Base-by-base conservation (phyloP, 2,888 invertebrate species). In the Agrenia bidenticulata region DNA sequence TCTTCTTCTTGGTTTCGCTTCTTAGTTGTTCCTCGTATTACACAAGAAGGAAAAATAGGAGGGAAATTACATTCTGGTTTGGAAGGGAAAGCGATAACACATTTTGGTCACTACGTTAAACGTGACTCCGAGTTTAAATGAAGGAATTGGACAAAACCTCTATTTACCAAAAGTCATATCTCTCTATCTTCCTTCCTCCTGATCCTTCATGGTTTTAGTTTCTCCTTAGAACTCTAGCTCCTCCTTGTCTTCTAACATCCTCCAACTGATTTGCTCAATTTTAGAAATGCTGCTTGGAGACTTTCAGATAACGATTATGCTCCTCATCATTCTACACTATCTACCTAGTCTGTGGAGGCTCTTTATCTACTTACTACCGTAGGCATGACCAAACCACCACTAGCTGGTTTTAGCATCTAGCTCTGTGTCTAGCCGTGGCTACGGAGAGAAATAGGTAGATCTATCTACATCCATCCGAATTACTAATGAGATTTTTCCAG, bases 101-200 rank as follows among this genome's bases (percentile, higher is more conserved):
- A 69, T 71, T 73, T 73, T 67, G 69, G 64, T 69, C 67, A 64
- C 67, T 67, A 56, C 42, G 65, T 54, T 56, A 54, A 57, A 73
- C 73, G 73, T 73, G 73, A 70, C 70, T 69, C 60, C 58, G 69
- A 67, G 70, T 70, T 66, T 69, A 73, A 73, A 73, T 73, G 69
- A 59, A 63, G 58, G 58, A 54, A 69, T 70, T 69, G 53, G 54
- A 59, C 58, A 55, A 64, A 57, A 59, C 45, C 21, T 51, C 59
- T 64, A 64, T 64, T 64, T 64, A 64, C 64, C 50, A 32, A 57
- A 57, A 57, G 57, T 63, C 63, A 61, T 65, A 61, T 60, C 61
- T 54, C 64, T 64, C 51, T 42, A 63, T 66, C 61, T 64, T 56
- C 49, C 17, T 5, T 21, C 23, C 49, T 55, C 17, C 32, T 32